These are phyloP conservation scores for Allophyes oxyacanthae DNA, from an alignment of 2,888 invertebrate genomes.

Conservation along the genomic window DNA sequence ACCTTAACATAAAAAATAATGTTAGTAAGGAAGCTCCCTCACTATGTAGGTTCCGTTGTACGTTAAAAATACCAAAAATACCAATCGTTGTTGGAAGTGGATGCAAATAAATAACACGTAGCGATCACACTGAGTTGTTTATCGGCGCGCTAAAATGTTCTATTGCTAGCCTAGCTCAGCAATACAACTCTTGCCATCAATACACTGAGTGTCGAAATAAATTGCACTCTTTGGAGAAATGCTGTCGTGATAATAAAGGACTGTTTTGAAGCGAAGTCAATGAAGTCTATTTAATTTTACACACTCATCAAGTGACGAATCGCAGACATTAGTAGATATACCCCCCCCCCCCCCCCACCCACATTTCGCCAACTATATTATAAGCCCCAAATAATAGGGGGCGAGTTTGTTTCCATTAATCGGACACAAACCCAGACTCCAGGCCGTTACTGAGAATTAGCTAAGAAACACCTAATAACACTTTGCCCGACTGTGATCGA, in stretches of 20 bases:
- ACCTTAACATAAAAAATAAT: not conserved
- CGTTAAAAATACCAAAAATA: conserved; percentile 42
- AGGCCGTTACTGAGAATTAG: no score
- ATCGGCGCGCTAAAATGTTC: conserved; percentile 56
- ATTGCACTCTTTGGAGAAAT: conserved; percentile 39
- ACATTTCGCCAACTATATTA: no score
- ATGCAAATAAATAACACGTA: conserved; percentile 57
- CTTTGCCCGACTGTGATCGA: no score
- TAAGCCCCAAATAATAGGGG: no score
- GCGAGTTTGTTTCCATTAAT: no score
- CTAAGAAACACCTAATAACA: no score
- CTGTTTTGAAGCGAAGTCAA: not conserved
- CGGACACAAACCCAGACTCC: no score
- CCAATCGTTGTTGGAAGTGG: conserved; percentile 31
- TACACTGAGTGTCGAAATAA: conserved; percentile 45
- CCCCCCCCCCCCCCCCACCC: no score
- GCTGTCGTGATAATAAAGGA: conserved; percentile 12
- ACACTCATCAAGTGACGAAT: no score
- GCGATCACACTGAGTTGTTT: conserved; percentile 53
- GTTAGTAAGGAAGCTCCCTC: not conserved
- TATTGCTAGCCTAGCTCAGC: conserved; percentile 36
- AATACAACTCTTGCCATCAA: conserved; percentile 49
- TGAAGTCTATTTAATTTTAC: conserved; percentile 10
- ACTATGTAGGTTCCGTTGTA: conserved; percentile 1
- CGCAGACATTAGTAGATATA: no score